These are phyloP conservation scores for Fragum whitleyi DNA, from an alignment of 2,888 invertebrate genomes.

Conservation along the genomic window DNA sequence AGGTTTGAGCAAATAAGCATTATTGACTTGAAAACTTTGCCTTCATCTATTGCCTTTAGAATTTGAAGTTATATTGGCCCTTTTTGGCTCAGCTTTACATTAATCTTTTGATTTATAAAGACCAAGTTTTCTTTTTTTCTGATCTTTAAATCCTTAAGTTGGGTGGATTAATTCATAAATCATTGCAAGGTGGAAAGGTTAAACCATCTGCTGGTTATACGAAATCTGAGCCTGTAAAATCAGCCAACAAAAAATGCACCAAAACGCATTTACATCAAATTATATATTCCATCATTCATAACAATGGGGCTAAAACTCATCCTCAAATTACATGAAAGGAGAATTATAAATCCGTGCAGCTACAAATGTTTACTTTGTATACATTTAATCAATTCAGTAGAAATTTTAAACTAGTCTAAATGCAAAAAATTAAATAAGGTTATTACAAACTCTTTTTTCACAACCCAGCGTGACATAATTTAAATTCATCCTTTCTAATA, in stretches of 20 bases:
- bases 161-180: not conserved
- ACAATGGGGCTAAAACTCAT: not conserved
- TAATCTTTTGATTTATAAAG: too few species aligned
- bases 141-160: not conserved
- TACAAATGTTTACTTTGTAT: constrained; percentile 22
- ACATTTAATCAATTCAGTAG: constrained; percentile 16
- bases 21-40: too few species aligned
- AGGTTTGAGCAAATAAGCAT: too few species aligned
- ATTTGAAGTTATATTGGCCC: too few species aligned
- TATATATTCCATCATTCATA: constrained; percentile 13
- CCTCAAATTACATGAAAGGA: constrained; percentile 6
- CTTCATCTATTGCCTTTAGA: too few species aligned
- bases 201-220: constrained; percentile 10
- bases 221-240: constrained; percentile 5
- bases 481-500: not conserved
- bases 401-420: constrained; percentile 4
- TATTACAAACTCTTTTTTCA: constrained; percentile 7
- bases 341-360: constrained; percentile 4
- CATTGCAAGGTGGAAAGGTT: not conserved
- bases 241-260: constrained; percentile 1
- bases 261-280: not conserved
- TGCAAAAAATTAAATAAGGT: constrained; percentile 13
- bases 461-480: not conserved
- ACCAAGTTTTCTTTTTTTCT: too few species aligned
- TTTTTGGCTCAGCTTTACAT: too few species aligned